Percentiles rank a stretch among this genome's conserved stretches.
Evolutionary conservation across 2,113 vertebrate species (phyloP).

Genomic region (Oriolus oriolus): DNA sequence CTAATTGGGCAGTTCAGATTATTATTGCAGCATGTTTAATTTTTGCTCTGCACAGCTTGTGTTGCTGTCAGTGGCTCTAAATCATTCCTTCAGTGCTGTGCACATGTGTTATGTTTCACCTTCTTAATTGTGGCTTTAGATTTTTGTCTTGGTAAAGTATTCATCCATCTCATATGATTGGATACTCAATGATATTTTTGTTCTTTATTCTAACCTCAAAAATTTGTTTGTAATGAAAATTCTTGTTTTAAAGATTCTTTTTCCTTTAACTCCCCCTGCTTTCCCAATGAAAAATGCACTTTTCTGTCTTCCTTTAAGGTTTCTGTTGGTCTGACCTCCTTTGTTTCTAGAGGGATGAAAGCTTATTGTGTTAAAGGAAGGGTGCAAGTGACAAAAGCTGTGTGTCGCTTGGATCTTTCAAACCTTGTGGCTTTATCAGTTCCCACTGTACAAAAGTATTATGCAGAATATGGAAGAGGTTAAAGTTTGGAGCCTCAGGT

Average conservation of each 20-base stretch:
- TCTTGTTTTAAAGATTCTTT: neutral
- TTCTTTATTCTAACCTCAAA: neutral
- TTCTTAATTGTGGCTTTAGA: neutral
- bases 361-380: neutral
- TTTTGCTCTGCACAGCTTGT: neutral
- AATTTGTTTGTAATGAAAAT: neutral
- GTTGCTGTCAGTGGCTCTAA: neutral
- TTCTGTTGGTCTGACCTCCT: neutral
- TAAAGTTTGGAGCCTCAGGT: neutral
- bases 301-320: neutral
- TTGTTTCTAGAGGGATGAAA: neutral
- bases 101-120: neutral
- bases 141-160: neutral
- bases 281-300: neutral
- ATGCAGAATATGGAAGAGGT: neutral
- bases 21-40: neutral
- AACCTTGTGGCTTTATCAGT: neutral
- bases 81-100: conserved; percentile 10
- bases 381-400: neutral
- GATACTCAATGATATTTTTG: neutral
- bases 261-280: neutral
- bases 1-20: conserved; percentile 6
- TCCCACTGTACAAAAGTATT: neutral
- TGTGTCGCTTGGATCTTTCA: neutral
- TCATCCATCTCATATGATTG: neutral